phyloP scores from a whole-genome alignment of 92 coral and sea anemone species.

The Parazoanthus atlanticus region DNA sequence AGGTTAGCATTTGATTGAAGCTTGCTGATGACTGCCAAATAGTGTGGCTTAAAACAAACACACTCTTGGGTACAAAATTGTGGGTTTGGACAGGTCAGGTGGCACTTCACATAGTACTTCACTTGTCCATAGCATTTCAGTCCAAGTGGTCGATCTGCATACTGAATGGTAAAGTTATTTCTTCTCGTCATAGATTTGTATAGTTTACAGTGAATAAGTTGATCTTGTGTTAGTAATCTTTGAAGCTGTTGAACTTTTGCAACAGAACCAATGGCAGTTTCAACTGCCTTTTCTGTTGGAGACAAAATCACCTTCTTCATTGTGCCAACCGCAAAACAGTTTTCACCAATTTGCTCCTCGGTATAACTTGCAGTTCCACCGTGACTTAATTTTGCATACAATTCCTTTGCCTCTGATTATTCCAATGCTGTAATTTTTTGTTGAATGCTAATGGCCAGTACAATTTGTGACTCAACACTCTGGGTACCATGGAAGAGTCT shows the following conservation, averaged over 20 bases:
- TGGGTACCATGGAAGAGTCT: conserved; percentile 66
- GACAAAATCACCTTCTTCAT: conserved; percentile 38
- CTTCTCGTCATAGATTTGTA: conserved; percentile 36
- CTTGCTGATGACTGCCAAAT: conserved; percentile 23
- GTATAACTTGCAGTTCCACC: not conserved
- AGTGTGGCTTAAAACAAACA: conserved; percentile 29
- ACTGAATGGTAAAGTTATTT: conserved; percentile 43
- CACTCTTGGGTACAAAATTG: conserved; percentile 40
- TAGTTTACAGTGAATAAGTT: conserved; percentile 36
- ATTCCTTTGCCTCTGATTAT: conserved; percentile 36
- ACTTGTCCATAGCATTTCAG: conserved; percentile 37
- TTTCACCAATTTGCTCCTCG: conserved; percentile 24
- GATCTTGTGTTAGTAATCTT: no score
- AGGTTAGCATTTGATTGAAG: conserved; percentile 1
- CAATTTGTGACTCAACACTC: conserved; percentile 53
- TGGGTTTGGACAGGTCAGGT: conserved; percentile 40
- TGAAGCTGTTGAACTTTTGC: conserved; percentile 39
- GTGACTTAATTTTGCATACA: conserved; percentile 44
- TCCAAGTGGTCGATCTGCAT: conserved; percentile 3
- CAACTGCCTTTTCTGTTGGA: conserved; percentile 41
- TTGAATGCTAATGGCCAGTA: conserved; percentile 45
- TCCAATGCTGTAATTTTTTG: conserved; percentile 49
- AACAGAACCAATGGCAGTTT: conserved; percentile 44
- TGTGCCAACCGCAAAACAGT: conserved; percentile 43
- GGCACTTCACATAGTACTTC: conserved; percentile 48